phyloP scores from a whole-genome alignment of 2,797 vertebrate species.

The Liasis olivaceus region DNA sequence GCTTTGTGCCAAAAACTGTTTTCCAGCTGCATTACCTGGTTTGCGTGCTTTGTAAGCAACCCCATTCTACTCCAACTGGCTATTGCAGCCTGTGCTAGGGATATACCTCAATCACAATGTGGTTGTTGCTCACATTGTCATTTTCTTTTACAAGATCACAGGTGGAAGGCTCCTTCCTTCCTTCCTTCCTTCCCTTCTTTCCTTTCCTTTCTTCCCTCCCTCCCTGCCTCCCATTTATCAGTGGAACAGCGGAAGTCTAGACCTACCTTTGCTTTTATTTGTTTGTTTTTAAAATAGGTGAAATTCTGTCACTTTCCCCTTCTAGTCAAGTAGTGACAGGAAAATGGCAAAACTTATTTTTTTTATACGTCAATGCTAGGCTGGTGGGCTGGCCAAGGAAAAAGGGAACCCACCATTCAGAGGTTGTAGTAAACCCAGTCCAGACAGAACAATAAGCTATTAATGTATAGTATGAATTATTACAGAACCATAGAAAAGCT shows the following conservation, averaged over 20 bases:
- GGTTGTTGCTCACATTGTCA: not conserved
- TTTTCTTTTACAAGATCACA: not conserved
- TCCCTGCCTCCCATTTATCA: not conserved
- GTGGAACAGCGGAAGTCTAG: not conserved
- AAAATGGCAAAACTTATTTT: not conserved
- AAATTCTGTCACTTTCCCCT: not conserved
- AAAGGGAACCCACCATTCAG: not conserved
- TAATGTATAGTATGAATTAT: not conserved
- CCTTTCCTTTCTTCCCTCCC: not conserved
- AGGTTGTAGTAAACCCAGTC: not conserved
- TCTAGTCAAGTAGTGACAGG: not conserved
- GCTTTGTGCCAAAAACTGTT: not conserved
- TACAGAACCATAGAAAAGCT: not conserved
- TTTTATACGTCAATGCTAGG: not conserved
- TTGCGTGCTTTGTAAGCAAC: not conserved
- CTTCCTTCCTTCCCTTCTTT: no score
- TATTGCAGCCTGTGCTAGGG: not conserved
- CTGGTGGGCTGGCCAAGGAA: not conserved
- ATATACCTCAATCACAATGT: not conserved
- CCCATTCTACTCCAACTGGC: not conserved
- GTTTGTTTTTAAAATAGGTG: not conserved
- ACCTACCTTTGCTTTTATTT: not conserved
- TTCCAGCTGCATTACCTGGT: not conserved
- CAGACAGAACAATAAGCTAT: not conserved
- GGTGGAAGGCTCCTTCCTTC: not conserved